A percentile compares a stretch with the other conserved stretches of the same genome.
Conservation (phyloP, 2,113 vertebrate species). For the Circaetus cinerascens region DNA sequence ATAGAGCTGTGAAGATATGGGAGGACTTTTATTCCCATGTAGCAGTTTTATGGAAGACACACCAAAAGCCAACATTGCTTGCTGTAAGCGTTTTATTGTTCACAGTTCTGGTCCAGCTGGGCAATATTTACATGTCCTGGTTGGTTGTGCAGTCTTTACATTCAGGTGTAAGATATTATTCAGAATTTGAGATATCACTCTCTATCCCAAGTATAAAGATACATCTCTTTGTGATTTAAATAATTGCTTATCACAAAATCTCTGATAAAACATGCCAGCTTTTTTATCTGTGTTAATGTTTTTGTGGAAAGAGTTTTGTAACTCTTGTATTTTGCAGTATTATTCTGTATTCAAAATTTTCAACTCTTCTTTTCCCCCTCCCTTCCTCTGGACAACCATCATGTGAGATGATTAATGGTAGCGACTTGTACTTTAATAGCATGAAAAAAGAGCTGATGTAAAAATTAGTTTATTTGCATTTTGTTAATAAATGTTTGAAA, state of each 20-base stretch:
- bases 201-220: not conserved
- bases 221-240: not conserved
- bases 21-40: not conserved
- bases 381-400: not conserved
- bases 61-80: not conserved
- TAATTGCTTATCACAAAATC: not conserved
- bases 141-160: not conserved
- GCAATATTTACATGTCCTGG: not conserved
- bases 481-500: not conserved
- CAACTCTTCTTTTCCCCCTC: not conserved
- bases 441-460: not conserved
- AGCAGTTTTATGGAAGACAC: not conserved
- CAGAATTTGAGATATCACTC: not conserved
- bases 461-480: not conserved
- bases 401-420: not conserved
- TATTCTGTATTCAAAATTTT: not conserved
- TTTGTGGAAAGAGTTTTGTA: not conserved
- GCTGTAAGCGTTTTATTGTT: fast-evolving
- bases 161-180: not conserved
- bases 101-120: not conserved
- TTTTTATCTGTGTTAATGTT: not conserved
- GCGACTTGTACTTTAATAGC: fast-evolving
- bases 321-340: not conserved
- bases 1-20: not conserved
- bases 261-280: not conserved